These are phyloP conservation scores for Myodes glareolus DNA, from an alignment of 2,113 vertebrate genomes.

Conservation along the genomic window DNA sequence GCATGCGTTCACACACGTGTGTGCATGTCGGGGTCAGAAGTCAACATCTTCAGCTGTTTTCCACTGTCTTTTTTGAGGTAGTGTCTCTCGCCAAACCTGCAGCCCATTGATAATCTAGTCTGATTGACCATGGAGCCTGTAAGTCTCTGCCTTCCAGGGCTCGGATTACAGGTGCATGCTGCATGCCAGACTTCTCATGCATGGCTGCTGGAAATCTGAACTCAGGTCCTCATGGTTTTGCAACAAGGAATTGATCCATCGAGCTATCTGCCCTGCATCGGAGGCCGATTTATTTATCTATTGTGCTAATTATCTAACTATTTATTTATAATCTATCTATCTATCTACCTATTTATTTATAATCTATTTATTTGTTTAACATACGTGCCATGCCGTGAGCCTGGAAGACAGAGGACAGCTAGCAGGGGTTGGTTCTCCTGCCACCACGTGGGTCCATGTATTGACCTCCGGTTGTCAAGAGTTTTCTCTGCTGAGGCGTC, in stretches of 20 bases:
- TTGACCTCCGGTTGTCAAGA: background rate
- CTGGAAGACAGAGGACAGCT: background rate
- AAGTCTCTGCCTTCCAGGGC: background rate
- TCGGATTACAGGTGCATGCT: background rate
- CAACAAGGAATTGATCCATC: background rate
- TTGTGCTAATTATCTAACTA: background rate
- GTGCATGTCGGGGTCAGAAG: background rate
- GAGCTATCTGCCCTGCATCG: background rate
- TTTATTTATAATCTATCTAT: too few species aligned
- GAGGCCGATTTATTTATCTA: background rate
- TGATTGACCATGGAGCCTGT: too few species aligned
- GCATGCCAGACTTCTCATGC: background rate
- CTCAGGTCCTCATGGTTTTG: background rate
- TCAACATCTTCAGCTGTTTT: background rate
- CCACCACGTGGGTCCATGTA: background rate
- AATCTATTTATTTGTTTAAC: background rate
- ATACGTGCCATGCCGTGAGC: background rate
- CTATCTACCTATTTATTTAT: background rate
- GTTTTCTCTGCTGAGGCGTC: background rate
- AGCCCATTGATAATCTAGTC: background rate
- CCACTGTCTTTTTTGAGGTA: background rate
- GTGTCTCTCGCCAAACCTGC: background rate
- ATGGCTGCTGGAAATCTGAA: background rate
- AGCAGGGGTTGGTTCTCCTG: background rate
- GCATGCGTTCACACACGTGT: background rate